phyloP scores from a whole-genome alignment of 2,797 vertebrate species.

The Mormyrus proboscirostris region DNA sequence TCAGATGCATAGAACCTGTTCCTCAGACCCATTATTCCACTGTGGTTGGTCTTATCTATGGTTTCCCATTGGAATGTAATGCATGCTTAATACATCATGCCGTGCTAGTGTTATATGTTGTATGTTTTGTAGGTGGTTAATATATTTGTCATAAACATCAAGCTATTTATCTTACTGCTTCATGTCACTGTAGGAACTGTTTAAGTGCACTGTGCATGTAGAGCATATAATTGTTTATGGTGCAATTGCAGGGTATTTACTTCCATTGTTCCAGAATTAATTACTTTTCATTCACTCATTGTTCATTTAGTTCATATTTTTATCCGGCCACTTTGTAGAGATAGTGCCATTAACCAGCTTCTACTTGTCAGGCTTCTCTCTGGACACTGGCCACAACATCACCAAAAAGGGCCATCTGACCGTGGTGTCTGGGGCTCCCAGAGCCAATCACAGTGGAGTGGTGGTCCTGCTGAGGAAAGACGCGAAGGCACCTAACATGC shows the following conservation, averaged over 20 bases:
- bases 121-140: background rate
- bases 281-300: background rate
- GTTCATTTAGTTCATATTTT: background rate
- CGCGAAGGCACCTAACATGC: background rate
- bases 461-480: conserved; percentile 80
- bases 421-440: conserved; percentile 89
- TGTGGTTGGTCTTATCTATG: conserved; percentile 7
- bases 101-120: background rate
- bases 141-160: conserved; percentile 1
- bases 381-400: conserved; percentile 81
- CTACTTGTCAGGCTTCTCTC: conserved; percentile 76
- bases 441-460: conserved; percentile 86
- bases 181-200: background rate
- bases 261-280: background rate
- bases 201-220: conserved; percentile 8
- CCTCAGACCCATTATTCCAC: conserved; percentile 17
- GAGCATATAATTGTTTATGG: background rate
- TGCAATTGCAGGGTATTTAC: background rate
- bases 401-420: conserved; percentile 69
- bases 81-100: conserved; percentile 13
- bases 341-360: background rate
- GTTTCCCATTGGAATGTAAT: background rate
- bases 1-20: conserved; percentile 38
- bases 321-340: background rate
- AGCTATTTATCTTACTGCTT: conserved; percentile 4